Evolutionary conservation across 2,797 vertebrate genomes (phyloP).

Genomic region (Tragopan temminckii): DNA sequence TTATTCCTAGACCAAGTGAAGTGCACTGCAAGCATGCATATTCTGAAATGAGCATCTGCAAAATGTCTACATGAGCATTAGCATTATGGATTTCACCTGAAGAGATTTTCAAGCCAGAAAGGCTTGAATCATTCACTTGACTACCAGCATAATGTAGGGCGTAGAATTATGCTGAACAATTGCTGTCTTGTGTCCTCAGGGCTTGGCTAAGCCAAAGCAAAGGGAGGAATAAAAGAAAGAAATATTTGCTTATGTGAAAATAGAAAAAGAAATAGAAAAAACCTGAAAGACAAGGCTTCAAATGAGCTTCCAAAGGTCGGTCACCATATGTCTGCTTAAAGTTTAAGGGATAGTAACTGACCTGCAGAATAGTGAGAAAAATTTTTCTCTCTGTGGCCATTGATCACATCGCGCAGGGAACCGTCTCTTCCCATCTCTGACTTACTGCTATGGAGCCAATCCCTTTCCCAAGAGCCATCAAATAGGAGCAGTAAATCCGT

Average conservation of each 20-base stretch:
- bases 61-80: not conserved
- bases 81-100: not conserved
- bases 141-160: not conserved
- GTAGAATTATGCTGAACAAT: not conserved
- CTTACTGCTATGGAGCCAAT: not conserved
- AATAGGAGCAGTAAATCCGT: conserved; percentile 15
- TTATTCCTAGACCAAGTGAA: not conserved
- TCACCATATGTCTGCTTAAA: not conserved
- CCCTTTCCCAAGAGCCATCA: not conserved
- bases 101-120: not conserved
- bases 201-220: not conserved
- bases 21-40: not conserved
- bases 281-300: not conserved
- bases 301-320: not conserved
- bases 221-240: not conserved
- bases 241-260: not conserved
- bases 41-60: conserved; percentile 18
- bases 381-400: not conserved
- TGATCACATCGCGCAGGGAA: not conserved
- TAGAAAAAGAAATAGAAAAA: not conserved
- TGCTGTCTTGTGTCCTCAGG: not conserved
- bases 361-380: not conserved
- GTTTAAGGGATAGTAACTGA: not conserved
- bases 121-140: not conserved
- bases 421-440: not conserved